Evolutionary conservation across 1,140 invertebrate genomes (phyloP).

Genomic region (Drosophila suzukii): DNA sequence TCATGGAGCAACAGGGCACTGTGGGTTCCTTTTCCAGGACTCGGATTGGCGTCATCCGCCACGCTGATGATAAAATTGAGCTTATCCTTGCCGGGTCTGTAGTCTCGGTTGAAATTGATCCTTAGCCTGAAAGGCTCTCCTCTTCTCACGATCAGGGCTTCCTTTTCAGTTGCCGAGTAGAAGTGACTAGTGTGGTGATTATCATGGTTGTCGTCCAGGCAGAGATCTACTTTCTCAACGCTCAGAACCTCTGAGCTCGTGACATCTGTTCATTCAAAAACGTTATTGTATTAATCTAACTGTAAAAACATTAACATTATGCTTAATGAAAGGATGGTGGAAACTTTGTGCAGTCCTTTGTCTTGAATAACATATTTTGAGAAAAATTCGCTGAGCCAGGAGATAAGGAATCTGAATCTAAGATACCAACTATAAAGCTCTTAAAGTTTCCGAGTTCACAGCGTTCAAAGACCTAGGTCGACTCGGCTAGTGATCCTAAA

Average conservation of each 20-base stretch:
- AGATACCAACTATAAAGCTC: too few relatives aligned
- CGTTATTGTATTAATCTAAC: too few relatives aligned
- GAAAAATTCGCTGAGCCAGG: too few relatives aligned
- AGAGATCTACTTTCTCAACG: constrained; percentile 89
- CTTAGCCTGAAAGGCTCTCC: constrained; percentile 93
- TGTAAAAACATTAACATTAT: too few relatives aligned
- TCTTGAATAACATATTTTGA: too few relatives aligned
- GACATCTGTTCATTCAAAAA: constrained; percentile 85
- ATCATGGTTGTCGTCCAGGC: constrained; percentile 89
- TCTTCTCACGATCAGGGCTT: constrained; percentile 91
- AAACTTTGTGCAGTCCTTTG: too few relatives aligned
- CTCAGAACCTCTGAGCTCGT: constrained; percentile 87
- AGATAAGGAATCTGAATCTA: too few relatives aligned
- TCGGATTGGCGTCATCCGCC: constrained; percentile 90
- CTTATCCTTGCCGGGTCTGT: constrained; percentile 89
- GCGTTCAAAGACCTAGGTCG: too few relatives aligned
- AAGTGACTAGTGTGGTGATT: constrained; percentile 91
- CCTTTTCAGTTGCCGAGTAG: constrained; percentile 88
- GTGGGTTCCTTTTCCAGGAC: constrained; percentile 91
- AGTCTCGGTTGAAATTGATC: constrained; percentile 90
- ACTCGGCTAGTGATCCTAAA: too few relatives aligned
- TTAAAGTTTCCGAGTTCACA: too few relatives aligned
- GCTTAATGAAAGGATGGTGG: too few relatives aligned
- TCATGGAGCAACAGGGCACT: constrained; percentile 90
- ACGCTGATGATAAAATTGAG: constrained; percentile 94